Percentiles rank a stretch among this genome's conserved stretches.
Evolutionary conservation across 23 tunicate species (phyloP).

Genomic region (Styela plicata): DNA sequence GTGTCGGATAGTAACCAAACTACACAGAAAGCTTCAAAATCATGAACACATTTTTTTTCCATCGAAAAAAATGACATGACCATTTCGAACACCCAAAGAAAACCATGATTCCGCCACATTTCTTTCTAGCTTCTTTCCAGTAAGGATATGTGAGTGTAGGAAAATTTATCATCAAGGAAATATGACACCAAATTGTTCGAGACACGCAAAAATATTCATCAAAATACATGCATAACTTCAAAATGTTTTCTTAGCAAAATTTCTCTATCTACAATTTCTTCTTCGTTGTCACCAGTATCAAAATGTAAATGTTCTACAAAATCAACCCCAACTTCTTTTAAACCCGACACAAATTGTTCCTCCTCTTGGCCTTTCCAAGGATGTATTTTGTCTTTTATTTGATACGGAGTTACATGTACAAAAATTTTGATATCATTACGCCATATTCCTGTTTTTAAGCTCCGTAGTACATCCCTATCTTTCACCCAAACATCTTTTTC

Average conservation of each 20-base stretch:
- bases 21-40: no score
- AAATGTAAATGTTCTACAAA: conserved; percentile 47
- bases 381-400: conserved; percentile 52
- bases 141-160: no score
- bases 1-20: no score
- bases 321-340: conserved; percentile 27
- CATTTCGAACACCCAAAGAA: no score
- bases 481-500: conserved; percentile 74
- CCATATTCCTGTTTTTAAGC: conserved; percentile 11
- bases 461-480: conserved; percentile 28
- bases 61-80: no score
- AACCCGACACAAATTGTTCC: conserved; percentile 43
- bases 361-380: conserved; percentile 83
- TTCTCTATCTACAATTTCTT: conserved; percentile 26
- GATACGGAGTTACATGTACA: conserved; percentile 81
- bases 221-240: conserved; percentile 18
- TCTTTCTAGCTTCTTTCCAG: no score
- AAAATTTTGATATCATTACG: conserved; percentile 10
- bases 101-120: no score
- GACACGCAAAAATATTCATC: neutral
- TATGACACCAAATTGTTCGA: neutral
- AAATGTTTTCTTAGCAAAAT: conserved; percentile 7
- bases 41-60: no score
- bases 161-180: no score
- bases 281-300: conserved; percentile 33